phyloP scores from a whole-genome alignment of 2,113 vertebrate genomes.

The Melierax canorus region DNA sequence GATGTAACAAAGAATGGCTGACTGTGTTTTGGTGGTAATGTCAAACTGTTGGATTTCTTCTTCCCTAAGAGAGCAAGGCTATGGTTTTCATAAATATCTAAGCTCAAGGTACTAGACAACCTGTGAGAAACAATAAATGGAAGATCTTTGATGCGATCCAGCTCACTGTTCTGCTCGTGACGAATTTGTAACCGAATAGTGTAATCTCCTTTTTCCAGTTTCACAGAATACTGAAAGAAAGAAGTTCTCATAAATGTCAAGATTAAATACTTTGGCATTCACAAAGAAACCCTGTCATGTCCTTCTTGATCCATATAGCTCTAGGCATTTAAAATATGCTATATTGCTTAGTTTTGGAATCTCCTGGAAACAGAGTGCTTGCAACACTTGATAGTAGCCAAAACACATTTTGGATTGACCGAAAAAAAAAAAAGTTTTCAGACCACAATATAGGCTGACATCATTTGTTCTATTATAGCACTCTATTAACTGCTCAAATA shows the following conservation, averaged over 20 bases:
- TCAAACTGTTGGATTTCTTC: conserved; percentile 92
- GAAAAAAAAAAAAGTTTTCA: background rate
- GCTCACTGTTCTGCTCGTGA: conserved; percentile 90
- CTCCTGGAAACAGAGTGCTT: background rate
- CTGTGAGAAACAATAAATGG: conserved; percentile 95
- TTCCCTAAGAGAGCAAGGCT: conserved; percentile 91
- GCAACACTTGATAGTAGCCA: background rate
- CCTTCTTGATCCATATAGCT: background rate
- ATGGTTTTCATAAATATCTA: conserved; percentile 94
- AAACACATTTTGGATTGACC: background rate
- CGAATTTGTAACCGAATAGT: conserved; percentile 93
- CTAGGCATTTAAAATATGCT: background rate
- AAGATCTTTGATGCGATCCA: conserved; percentile 96
- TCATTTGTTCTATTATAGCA: background rate
- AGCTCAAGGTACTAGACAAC: conserved; percentile 87
- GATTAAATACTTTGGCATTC: background rate
- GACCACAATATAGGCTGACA: background rate
- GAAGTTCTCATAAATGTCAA: background rate
- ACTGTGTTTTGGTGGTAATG: conserved; percentile 83
- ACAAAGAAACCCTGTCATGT: background rate
- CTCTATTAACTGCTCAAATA: background rate
- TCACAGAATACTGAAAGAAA: conserved; percentile 89
- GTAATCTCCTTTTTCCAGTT: conserved; percentile 98
- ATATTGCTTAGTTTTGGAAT: background rate
- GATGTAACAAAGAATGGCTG: conserved; percentile 93